phyloP scores from a whole-genome alignment of 2,888 invertebrate species.

The Troglohyphantes excavatus region DNA sequence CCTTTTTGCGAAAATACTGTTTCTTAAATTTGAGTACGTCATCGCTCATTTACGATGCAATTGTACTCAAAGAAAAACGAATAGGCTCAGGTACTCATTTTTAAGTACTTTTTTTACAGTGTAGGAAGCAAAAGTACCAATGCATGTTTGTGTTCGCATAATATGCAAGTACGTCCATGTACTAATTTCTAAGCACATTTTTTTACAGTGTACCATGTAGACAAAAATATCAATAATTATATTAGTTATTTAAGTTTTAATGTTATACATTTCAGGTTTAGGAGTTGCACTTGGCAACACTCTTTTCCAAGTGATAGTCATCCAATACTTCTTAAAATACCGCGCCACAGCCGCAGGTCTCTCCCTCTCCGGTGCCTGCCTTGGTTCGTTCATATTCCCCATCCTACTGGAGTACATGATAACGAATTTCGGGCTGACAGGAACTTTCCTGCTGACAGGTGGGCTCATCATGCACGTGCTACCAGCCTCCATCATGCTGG shows the following conservation, averaged over 20 bases:
- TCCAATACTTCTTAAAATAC: conserved; percentile 60
- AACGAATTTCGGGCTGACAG: conserved; percentile 20
- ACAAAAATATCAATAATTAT: too few relatives aligned
- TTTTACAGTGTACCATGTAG: too few relatives aligned
- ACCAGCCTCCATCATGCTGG: conserved; percentile 53
- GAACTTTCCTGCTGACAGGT: conserved; percentile 49
- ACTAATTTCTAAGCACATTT: too few relatives aligned
- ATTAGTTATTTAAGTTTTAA: background rate
- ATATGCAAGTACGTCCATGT: too few relatives aligned
- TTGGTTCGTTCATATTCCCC: conserved; percentile 54
- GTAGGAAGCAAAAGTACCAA: too few relatives aligned
- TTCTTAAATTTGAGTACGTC: too few relatives aligned
- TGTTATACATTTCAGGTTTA: conserved; percentile 31
- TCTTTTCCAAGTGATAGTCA: conserved; percentile 53
- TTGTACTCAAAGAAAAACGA: too few relatives aligned
- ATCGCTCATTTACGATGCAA: too few relatives aligned
- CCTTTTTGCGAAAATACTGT: too few relatives aligned
- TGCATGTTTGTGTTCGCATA: too few relatives aligned
- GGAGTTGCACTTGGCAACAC: conserved; percentile 63
- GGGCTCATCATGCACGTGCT: conserved; percentile 52
- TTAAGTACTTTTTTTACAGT: too few relatives aligned
- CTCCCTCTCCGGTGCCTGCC: conserved; percentile 51
- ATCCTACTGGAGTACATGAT: conserved; percentile 40
- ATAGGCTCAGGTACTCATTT: too few relatives aligned
- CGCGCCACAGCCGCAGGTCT: conserved; percentile 53